A percentile compares a stretch with the other conserved stretches of the same genome.
These are phyloP conservation scores for Boloria selene DNA, from an alignment of 2,888 invertebrate species.

Conservation along the genomic window DNA sequence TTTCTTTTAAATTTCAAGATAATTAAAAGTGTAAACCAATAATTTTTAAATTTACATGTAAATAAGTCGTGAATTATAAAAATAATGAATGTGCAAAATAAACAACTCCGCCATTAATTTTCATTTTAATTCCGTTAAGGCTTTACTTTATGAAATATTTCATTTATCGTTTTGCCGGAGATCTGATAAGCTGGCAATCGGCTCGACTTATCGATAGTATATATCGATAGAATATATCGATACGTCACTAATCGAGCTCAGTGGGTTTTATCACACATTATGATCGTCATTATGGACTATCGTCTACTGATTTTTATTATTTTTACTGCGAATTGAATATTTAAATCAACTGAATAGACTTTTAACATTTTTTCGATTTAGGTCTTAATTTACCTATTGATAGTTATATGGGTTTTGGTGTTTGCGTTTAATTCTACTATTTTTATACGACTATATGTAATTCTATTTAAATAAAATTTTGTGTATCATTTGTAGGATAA, in stretches of 20 bases:
- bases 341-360: constrained; percentile 29
- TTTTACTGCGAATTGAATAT: constrained; percentile 43
- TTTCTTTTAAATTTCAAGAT: no score
- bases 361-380: no score
- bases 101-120: constrained; percentile 1
- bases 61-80: not conserved
- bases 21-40: no score
- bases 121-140: constrained; percentile 26
- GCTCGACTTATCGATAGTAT: constrained; percentile 74
- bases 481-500: no score
- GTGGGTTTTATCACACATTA: constrained; percentile 70
- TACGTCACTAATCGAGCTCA: constrained; percentile 75
- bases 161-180: constrained; percentile 57
- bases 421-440: no score
- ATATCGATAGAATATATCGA: constrained; percentile 59
- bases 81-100: not conserved
- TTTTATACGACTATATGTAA: no score
- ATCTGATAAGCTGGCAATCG: constrained; percentile 40
- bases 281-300: constrained; percentile 67
- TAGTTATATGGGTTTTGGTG: no score
- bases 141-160: constrained; percentile 40
- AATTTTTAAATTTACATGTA: no score
- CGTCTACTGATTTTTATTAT: constrained; percentile 44
- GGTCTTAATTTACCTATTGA: no score
- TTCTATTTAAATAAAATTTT: no score